Conservation (phyloP, 1,140 invertebrate genomes). For the Venturia canescens region DNA sequence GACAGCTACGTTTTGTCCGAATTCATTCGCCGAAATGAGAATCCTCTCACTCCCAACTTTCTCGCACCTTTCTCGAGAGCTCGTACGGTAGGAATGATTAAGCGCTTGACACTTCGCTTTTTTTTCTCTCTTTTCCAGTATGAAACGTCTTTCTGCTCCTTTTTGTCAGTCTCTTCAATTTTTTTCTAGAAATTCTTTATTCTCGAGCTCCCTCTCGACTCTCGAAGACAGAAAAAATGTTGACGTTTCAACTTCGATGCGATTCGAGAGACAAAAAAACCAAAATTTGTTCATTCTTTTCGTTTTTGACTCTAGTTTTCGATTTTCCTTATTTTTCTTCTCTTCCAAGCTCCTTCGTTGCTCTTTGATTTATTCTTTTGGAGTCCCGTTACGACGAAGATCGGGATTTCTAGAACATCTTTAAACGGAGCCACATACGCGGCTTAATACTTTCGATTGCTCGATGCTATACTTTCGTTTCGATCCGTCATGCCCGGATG, state of each 20-base stretch:
- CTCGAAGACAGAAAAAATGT: neutral
- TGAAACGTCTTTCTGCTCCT: neutral
- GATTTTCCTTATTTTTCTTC: neutral
- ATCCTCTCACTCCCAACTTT: conserved; percentile 8
- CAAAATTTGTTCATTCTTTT: neutral
- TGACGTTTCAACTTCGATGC: no score
- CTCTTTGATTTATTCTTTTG: neutral
- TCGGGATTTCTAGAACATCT: conserved; percentile 1
- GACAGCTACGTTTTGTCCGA: neutral
- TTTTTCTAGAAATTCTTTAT: neutral
- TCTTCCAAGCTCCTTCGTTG: neutral
- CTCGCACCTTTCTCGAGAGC: conserved; percentile 5
- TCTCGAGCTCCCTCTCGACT: neutral
- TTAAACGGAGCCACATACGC: neutral
- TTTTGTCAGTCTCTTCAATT: neutral
- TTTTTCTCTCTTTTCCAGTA: neutral
- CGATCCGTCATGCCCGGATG: conserved; percentile 21
- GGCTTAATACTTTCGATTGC: conserved; percentile 19
- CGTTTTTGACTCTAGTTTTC: neutral
- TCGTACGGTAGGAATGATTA: neutral
- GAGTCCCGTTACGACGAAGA: neutral
- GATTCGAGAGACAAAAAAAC: no score
- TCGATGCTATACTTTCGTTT: conserved; percentile 12
- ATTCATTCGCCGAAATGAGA: neutral
- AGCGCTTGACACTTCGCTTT: neutral